These are phyloP conservation scores for Rhamnusium bicolor DNA, from an alignment of 2,888 invertebrate species.

Conservation along the genomic window DNA sequence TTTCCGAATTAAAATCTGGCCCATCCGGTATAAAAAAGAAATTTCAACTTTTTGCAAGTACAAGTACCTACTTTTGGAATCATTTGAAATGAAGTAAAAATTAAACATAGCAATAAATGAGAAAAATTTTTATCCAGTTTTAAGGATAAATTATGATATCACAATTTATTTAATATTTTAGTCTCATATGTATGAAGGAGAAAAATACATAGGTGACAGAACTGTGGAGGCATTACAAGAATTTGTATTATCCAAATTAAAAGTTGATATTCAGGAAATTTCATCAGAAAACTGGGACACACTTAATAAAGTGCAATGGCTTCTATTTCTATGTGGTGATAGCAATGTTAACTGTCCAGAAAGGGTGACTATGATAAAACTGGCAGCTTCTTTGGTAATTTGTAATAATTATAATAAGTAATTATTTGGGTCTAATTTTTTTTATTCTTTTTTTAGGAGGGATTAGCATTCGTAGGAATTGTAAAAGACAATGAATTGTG, in stretches of 20 bases:
- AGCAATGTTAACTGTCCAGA: constrained; percentile 74
- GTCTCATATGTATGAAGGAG: constrained; percentile 75
- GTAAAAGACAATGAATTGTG: constrained; percentile 70
- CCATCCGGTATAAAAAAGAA: too few species aligned
- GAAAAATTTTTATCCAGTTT: too few species aligned
- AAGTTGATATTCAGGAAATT: constrained; percentile 69
- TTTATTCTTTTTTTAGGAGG: constrained; percentile 63
- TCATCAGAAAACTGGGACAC: constrained; percentile 67
- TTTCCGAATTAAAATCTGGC: too few species aligned
- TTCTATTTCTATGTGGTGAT: constrained; percentile 75
- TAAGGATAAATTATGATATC: too few species aligned
- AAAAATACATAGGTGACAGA: constrained; percentile 76
- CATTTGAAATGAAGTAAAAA: too few species aligned
- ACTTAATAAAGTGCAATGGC: constrained; percentile 70
- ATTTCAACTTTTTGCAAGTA: too few species aligned
- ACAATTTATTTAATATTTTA: constrained; percentile 63
- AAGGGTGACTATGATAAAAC: constrained; percentile 75
- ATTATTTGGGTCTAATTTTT: not conserved
- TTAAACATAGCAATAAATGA: too few species aligned
- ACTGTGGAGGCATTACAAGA: constrained; percentile 76
- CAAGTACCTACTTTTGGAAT: too few species aligned
- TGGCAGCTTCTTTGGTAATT: constrained; percentile 82
- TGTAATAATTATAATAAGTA: not conserved
- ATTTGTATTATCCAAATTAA: constrained; percentile 77
- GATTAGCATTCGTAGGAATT: constrained; percentile 74